Evolutionary conservation across 2,797 vertebrate species (phyloP), one percentile per base, ranked within the genome.

Genomic region (Alouatta caraya): DNA sequence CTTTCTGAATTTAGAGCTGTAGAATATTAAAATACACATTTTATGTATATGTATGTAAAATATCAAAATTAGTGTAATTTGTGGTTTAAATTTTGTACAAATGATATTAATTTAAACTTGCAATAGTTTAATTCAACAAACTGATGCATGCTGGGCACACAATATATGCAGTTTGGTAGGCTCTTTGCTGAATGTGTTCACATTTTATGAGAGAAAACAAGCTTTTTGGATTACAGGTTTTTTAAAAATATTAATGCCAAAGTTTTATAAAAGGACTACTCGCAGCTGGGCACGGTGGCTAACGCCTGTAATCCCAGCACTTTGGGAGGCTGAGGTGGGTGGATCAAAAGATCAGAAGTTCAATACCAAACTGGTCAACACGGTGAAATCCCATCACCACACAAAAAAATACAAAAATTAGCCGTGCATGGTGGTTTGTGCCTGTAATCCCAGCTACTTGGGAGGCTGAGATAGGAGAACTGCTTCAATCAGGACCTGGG

Each of bases 121-220:
- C 24, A 80, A 73, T 11, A 30, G 0, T 0, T 93, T 9, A 76
- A 42, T 46, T 59, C 24, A 81, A 14, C 9, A 1, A 95, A 88
- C 1, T 1, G 0, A 17, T 14, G 73, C 4, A 64, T 13, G 2
- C 26, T 11, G 7, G n/a, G 1, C 5, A 72, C 12, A 73, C 0
- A 72, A 10, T 59, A 73, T 14, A 24, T 46, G 15, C 13, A 33
- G 24, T 94, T 88, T 87, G 61, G 26, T 28, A 59, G 26, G 8
- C 0, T 90, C 9, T 92, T 86, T 14, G 1, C 48, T 72, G 50
- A 64, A 80, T 73, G 64, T 33, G 8, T 19, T 92, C 26, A 52
- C 55, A 67, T 73, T 93, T 92, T 64, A 78, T 19, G 19, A 67
- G 5, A 48, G 5, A 3, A 75, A 86, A 59, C 8, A 93, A 42